Conservation (phyloP, 30 jellyfish, hydroid and myxozoan genomes). For the Haliclystus octoradiatus region DNA sequence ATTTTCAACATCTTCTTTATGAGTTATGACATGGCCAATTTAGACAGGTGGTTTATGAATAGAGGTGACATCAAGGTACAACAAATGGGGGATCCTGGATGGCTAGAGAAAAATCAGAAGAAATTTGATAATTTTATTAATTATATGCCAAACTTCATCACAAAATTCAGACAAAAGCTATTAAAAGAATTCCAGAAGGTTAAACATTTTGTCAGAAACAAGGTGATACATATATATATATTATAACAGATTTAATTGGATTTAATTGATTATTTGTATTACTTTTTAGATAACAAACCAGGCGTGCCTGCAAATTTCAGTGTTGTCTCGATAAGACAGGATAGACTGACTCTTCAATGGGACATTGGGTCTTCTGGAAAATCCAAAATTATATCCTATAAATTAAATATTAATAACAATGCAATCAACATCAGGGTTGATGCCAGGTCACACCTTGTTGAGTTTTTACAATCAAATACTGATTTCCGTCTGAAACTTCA, state of each 20-base stretch:
- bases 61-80: too few relatives aligned
- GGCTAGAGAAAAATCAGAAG: background rate
- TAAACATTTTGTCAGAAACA: too few relatives aligned
- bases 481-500: constrained; percentile 1
- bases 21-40: too few relatives aligned
- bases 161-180: too few relatives aligned
- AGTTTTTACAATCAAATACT: constrained; percentile 8
- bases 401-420: background rate
- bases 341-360: constrained; percentile 7
- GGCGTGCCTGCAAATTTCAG: background rate
- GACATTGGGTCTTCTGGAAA: constrained; percentile 10
- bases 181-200: too few relatives aligned
- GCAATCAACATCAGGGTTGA: background rate
- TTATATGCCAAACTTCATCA: too few relatives aligned
- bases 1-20: too few relatives aligned
- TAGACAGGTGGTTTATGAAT: too few relatives aligned
- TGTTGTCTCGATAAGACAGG: background rate
- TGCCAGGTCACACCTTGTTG: background rate
- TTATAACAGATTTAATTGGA: background rate
- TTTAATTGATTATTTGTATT: background rate
- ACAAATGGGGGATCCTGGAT: too few relatives aligned
- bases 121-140: too few relatives aligned
- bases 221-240: background rate
- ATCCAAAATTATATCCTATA: background rate
- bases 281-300: constrained; percentile 11